Evolutionary conservation across 2,113 vertebrate genomes (phyloP).

Genomic region (Aix galericulata): DNA sequence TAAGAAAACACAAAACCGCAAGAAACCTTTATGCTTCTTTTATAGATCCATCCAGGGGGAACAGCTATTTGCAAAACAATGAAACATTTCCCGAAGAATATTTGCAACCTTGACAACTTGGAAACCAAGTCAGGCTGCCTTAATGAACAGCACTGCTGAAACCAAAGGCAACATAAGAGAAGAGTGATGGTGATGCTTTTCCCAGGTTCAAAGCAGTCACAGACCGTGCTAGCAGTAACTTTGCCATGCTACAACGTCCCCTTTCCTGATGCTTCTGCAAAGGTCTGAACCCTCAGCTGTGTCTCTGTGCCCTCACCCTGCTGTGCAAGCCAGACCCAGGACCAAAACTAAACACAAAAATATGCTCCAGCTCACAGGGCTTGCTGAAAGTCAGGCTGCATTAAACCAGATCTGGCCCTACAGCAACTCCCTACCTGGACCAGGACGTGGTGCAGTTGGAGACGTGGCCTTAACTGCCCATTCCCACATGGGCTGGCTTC

Average conservation of each 20-base stretch:
- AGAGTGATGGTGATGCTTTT: not conserved
- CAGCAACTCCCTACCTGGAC: not conserved
- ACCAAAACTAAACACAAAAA: not conserved
- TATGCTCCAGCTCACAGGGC: not conserved
- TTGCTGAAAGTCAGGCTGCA: not conserved
- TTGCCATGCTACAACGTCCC: not conserved
- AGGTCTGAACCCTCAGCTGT: not conserved
- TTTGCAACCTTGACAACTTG: not conserved
- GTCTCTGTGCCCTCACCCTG: not conserved
- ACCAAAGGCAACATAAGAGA: not conserved
- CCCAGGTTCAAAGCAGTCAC: accelerated
- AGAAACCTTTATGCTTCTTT: not conserved
- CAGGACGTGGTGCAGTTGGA: not conserved
- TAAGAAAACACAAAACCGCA: not conserved
- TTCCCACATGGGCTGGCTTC: accelerated
- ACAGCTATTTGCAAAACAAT: not conserved
- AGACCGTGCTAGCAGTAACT: not conserved
- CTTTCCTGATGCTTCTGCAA: not conserved
- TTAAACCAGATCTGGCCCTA: not conserved
- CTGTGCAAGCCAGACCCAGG: not conserved
- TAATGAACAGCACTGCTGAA: not conserved
- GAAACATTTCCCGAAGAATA: not conserved
- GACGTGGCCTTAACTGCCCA: not conserved
- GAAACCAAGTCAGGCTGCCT: not conserved
- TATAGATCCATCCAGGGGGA: not conserved